Evolutionary conservation across 1,140 invertebrate species (phyloP).

Genomic region (Procambarus virginalis): DNA sequence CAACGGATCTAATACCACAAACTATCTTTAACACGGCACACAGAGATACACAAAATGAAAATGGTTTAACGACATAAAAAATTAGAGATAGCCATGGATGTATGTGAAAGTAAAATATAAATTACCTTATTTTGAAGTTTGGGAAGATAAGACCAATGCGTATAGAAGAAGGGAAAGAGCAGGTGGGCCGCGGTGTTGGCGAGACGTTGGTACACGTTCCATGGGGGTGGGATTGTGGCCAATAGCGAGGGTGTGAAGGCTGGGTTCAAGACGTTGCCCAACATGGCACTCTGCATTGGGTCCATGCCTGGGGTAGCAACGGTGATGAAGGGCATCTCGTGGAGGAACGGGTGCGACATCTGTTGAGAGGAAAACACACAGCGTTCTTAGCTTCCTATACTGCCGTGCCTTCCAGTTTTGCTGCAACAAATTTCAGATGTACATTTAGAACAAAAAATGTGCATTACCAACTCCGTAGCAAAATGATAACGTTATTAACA

Average conservation of each 20-base stretch:
- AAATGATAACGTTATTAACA: no score
- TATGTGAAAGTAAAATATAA: neutral
- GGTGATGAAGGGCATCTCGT: constrained; percentile 47
- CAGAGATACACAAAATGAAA: no score
- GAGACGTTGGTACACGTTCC: constrained; percentile 10
- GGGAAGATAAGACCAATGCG: neutral
- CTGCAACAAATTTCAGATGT: no score
- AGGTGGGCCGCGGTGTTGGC: neutral
- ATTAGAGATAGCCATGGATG: no score
- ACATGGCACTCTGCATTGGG: constrained; percentile 8
- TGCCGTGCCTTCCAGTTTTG: no score
- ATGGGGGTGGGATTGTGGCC: neutral
- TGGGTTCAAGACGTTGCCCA: constrained; percentile 39
- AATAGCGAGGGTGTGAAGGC: constrained; percentile 3
- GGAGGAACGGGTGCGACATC: constrained; percentile 23
- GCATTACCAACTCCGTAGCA: no score
- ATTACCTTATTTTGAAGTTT: constrained; percentile 30
- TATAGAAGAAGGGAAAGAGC: neutral
- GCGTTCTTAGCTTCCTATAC: no score
- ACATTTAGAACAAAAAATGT: no score
- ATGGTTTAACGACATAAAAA: no score
- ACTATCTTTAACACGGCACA: no score
- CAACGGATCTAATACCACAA: no score
- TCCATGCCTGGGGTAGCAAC: constrained; percentile 28
- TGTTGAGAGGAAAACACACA: neutral